Base-by-base conservation (phyloP, 2,797 vertebrate species). In the Molossus alvarezi region DNA sequence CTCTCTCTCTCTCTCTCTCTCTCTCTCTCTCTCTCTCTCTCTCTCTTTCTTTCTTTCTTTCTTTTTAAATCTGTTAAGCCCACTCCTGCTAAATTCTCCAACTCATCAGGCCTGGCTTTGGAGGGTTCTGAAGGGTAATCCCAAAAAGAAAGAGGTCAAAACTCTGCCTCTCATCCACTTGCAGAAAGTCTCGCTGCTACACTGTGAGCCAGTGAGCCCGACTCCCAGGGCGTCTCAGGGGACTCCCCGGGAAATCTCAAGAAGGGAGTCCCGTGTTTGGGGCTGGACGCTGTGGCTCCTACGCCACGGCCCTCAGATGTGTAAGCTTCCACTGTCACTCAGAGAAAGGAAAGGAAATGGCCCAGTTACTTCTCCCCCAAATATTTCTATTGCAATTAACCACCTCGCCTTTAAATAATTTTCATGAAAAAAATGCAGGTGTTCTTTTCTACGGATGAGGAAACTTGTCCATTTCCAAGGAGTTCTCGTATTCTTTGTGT, bases 301-400 rank as follows among this genome's bases (percentile, higher is more conserved):
- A 67, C 4, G 62, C 9, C 6, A 37, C 18, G 27, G 51, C 60
- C 48, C 45, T 33, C 51, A 86, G 73, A 91, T 95, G 86, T 67
- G 29, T 14, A 92, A 60, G 33, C 15, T 62, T 80, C 69, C 45
- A 11, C 51, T 8, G 3, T 60, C 14, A 87, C 51, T 58, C 79
- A 58, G 55, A 83, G 85, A 53, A 95, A 79, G 72, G 53, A 81
- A 92, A 85, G 55, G 69, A 90, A 51, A 79, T 92, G 45, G 53
- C 58, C 53, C 65, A 77, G 29, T 73, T 72, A 89, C 58, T 80
- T 93, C 17, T 69, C 18, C 57, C 27, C 33, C 6, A 85, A 82
- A 92, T 86, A 76, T 65, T 92, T 93, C 57, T 60, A 17, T 60
- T 12, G 5, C 88, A 80, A 75, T 86, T 37, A 89, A 76, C 13